These are phyloP conservation scores for Encarsia formosa DNA, from an alignment of 2,888 invertebrate species.

Conservation along the genomic window DNA sequence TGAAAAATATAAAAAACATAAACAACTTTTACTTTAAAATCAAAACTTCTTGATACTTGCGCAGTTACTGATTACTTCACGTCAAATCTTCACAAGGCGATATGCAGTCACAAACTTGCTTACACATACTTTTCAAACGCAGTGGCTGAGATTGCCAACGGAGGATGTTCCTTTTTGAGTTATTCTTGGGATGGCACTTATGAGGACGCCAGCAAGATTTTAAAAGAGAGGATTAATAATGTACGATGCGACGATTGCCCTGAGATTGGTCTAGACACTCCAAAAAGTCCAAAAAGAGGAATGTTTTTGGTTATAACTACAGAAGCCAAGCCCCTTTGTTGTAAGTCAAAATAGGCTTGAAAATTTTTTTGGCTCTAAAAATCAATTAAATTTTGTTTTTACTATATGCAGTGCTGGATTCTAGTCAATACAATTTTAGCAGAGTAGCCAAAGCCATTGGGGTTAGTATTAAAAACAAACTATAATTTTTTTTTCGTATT, in stretches of 20 bases:
- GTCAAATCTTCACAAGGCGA: conserved; percentile 42
- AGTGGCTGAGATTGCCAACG: conserved; percentile 32
- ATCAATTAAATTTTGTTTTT: not conserved
- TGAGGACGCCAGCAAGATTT: conserved; percentile 1
- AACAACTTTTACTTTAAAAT: no score
- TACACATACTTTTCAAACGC: conserved; percentile 59
- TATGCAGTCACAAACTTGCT: conserved; percentile 62
- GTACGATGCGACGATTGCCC: conserved; percentile 7
- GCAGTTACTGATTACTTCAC: not conserved
- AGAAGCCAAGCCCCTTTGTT: conserved; percentile 2
- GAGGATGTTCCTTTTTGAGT: conserved; percentile 1
- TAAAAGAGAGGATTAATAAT: not conserved
- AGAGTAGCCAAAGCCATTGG: no score
- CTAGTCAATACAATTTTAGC: no score
- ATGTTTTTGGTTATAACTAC: conserved; percentile 13
- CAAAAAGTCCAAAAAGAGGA: conserved; percentile 3
- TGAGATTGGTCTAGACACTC: conserved; percentile 13
- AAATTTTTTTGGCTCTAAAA: not conserved
- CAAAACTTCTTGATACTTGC: no score
- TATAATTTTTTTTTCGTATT: no score
- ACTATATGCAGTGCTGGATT: no score
- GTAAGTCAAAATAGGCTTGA: conserved; percentile 7
- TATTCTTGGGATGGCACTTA: conserved; percentile 18
- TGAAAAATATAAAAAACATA: no score
- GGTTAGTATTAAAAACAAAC: no score